Evolutionary conservation across 2,113 vertebrate species (phyloP).

Genomic region (Cebidichthys violaceus): DNA sequence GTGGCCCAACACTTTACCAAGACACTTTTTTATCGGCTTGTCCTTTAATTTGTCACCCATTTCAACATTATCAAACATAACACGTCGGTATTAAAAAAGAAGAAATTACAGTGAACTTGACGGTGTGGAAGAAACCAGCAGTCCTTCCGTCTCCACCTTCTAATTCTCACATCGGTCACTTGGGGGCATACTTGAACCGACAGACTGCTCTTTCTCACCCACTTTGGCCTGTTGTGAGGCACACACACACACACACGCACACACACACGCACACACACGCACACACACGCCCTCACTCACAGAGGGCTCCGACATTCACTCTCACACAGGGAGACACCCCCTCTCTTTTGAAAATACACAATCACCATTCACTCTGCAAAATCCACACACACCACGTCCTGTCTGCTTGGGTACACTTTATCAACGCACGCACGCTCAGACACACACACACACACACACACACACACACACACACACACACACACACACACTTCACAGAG

Average conservation of each 20-base stretch:
- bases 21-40: neutral
- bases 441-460: conserved; percentile 41
- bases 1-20: neutral
- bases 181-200: conserved; percentile 82
- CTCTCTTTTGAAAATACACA: conserved; percentile 76
- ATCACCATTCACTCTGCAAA: conserved; percentile 79
- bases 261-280: conserved; percentile 36
- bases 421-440: conserved; percentile 62
- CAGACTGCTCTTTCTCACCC: conserved; percentile 54
- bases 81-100: neutral
- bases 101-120: neutral
- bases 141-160: conserved; percentile 9
- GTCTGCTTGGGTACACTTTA: conserved; percentile 76
- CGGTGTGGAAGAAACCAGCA: neutral
- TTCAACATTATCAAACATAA: neutral
- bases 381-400: conserved; percentile 77
- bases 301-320: conserved; percentile 64
- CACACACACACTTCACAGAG: conserved; percentile 59
- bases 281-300: conserved; percentile 52
- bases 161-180: conserved; percentile 75
- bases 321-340: conserved; percentile 67
- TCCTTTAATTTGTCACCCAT: neutral
- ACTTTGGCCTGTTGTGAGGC: conserved; percentile 48
- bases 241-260: conserved; percentile 34
- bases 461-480: conserved; percentile 53